Evolutionary conservation across 2,113 vertebrate species (phyloP).

Genomic region (Caretta caretta): DNA sequence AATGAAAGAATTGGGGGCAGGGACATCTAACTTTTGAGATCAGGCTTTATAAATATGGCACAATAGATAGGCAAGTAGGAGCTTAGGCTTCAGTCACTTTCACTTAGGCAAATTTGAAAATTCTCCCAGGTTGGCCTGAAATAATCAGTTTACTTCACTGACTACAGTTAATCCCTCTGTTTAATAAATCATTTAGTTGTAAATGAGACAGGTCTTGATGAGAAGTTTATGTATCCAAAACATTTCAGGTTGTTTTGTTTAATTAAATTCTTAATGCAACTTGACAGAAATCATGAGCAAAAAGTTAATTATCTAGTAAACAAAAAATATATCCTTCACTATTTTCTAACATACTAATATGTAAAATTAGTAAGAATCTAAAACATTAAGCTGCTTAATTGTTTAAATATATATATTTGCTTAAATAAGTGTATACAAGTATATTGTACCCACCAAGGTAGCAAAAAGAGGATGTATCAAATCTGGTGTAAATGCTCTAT

Average conservation of each 20-base stretch:
- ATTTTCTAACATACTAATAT: not conserved
- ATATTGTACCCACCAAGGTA: not conserved
- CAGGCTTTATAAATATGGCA: not conserved
- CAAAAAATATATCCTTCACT: not conserved
- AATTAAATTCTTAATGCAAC: not conserved
- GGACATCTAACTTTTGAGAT: not conserved
- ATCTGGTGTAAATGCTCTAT: not conserved
- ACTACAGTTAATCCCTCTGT: not conserved
- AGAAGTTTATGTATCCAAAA: not conserved
- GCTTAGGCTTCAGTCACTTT: not conserved
- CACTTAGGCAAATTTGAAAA: not conserved
- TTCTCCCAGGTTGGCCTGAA: not conserved
- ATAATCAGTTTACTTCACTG: not conserved
- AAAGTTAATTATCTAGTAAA: not conserved
- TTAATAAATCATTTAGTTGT: not conserved
- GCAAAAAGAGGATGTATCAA: not conserved
- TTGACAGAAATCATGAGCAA: not conserved
- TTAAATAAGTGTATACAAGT: not conserved
- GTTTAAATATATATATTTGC: not conserved
- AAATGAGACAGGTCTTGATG: not conserved
- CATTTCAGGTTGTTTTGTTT: not conserved
- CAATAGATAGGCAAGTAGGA: not conserved
- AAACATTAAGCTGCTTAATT: not conserved
- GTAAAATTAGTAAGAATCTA: not conserved
- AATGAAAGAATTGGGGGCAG: not conserved